Conservation (phyloP, 2,797 vertebrate species). For the Coendou prehensilis region DNA sequence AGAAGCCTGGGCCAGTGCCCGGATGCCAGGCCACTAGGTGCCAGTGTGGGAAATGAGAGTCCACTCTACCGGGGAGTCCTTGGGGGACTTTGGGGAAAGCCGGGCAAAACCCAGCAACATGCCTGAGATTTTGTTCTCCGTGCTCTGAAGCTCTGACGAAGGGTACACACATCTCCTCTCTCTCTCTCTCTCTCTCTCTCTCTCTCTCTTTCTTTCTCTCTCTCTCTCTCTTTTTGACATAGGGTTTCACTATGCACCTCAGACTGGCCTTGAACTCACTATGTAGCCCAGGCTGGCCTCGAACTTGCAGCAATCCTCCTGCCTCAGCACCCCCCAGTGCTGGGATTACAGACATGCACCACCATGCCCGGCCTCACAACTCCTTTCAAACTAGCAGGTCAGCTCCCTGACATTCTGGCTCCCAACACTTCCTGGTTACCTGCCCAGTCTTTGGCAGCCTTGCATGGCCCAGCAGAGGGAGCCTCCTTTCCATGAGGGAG, state of each 20-base stretch:
- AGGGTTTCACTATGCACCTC: too few relatives aligned
- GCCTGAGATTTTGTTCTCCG: neutral
- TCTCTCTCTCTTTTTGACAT: too few relatives aligned
- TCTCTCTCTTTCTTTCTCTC: too few relatives aligned
- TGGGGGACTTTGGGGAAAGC: neutral
- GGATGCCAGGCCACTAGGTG: neutral
- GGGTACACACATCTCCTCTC: neutral
- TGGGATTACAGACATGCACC: neutral
- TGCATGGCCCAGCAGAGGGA: neutral
- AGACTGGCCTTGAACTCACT: neutral
- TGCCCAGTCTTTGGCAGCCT: neutral
- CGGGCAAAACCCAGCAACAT: neutral
- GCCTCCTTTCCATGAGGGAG: neutral
- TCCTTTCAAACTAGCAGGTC: neutral
- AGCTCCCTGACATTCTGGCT: neutral
- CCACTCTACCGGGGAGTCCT: neutral
- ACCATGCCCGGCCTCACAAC: neutral
- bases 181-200: too few relatives aligned
- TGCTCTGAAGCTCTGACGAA: neutral
- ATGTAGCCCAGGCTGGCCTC: neutral
- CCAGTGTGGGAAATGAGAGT: neutral
- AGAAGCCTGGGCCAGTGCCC: conserved; percentile 50
- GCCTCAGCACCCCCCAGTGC: neutral
- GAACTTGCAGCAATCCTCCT: neutral
- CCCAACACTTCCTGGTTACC: neutral